Percentiles rank a stretch among this genome's conserved stretches.
These are phyloP conservation scores for Ailuropoda melanoleuca DNA, from an alignment of 2,113 vertebrate genomes.

Conservation along the genomic window DNA sequence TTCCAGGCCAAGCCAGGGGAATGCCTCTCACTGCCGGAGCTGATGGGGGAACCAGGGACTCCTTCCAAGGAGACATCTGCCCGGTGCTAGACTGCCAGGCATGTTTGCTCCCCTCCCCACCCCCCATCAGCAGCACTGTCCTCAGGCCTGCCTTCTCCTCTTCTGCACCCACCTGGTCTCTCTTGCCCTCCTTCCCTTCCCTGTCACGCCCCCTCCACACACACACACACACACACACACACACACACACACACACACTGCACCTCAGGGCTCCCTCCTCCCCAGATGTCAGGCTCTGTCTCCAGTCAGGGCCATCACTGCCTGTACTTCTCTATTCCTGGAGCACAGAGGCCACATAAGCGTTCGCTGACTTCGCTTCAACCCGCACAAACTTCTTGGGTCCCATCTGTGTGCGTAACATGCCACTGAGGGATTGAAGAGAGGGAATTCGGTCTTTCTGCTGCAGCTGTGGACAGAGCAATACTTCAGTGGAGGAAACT, in stretches of 20 bases:
- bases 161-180: neutral
- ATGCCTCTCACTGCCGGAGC: neutral
- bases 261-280: accelerated
- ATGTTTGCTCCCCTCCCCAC: neutral
- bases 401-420: neutral
- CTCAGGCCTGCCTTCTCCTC: neutral
- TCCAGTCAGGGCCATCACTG: neutral
- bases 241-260: neutral
- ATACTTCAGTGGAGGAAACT: neutral
- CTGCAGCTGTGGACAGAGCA: neutral
- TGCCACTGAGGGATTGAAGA: neutral
- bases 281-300: neutral
- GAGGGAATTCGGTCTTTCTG: neutral
- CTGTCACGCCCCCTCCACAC: accelerated
- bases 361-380: neutral
- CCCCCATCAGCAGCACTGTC: accelerated
- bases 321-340: neutral
- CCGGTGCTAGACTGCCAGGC: accelerated
- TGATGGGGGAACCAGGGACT: neutral
- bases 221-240: too few relatives aligned
- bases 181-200: neutral
- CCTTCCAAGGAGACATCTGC: neutral
- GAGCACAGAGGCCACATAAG: neutral
- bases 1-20: neutral
- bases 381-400: neutral